These are phyloP conservation scores for Pachycephala philippinensis DNA, from an alignment of 2,113 vertebrate species.

Conservation along the genomic window DNA sequence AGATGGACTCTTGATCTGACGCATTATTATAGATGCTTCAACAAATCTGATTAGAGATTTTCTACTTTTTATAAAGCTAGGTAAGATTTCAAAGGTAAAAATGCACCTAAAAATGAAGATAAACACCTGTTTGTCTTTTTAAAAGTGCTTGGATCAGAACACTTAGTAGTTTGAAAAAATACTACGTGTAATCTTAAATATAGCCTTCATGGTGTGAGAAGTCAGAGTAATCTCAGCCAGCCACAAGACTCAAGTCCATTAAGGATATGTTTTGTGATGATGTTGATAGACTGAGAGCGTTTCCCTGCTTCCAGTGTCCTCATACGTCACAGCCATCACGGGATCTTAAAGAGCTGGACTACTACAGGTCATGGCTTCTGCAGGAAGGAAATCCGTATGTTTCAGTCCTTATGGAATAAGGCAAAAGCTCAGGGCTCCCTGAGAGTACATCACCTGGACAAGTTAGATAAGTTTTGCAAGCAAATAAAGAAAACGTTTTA, in stretches of 20 bases:
- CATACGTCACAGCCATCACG: not conserved
- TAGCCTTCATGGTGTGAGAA: not conserved
- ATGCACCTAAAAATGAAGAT: not conserved
- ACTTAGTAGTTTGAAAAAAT: not conserved
- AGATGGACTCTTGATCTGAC: not conserved
- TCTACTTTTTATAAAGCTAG: not conserved
- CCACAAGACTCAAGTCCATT: not conserved
- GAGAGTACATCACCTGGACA: not conserved
- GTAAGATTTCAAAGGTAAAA: not conserved
- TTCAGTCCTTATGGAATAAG: not conserved
- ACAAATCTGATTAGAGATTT: not conserved
- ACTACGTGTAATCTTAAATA: not conserved
- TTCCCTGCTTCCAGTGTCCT: not conserved
- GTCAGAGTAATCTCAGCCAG: not conserved
- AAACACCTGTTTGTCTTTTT: not conserved
- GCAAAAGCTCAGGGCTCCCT: not conserved
- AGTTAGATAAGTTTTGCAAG: rapidly evolving
- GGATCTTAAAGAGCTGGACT: not conserved
- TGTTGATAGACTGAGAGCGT: not conserved
- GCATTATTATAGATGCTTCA: not conserved
- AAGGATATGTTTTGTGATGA: not conserved
- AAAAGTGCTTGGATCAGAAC: not conserved
- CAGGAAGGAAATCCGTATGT: not conserved
- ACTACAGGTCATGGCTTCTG: not conserved
- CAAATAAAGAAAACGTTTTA: not conserved